A percentile compares a stretch with the other conserved stretches of the same genome.
Evolutionary conservation across 2,797 vertebrate species (phyloP).

Genomic region (Pogoniulus pusillus): DNA sequence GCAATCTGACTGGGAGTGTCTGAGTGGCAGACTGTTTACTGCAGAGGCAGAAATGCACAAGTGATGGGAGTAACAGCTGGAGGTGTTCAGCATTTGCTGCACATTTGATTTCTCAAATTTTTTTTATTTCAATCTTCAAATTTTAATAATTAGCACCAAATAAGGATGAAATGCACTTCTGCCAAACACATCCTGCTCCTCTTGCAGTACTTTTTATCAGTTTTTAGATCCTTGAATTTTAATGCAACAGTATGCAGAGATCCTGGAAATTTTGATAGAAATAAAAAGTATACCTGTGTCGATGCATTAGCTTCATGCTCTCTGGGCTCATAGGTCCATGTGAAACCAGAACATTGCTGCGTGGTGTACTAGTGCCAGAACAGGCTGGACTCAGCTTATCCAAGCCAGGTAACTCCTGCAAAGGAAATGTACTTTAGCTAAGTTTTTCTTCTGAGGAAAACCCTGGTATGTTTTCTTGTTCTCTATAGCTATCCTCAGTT

Average conservation of each 20-base stretch:
- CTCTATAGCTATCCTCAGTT: not conserved
- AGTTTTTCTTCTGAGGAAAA: not conserved
- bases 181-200: not conserved
- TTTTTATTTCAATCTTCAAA: not conserved
- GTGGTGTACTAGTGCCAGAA: conserved; percentile 85
- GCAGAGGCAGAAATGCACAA: not conserved
- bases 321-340: conserved; percentile 96
- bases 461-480: not conserved
- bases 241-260: not conserved
- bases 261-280: not conserved
- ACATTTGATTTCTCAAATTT: not conserved
- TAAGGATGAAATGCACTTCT: not conserved
- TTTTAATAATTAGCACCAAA: not conserved
- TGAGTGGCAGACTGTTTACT: not conserved
- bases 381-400: conserved; percentile 91
- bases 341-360: conserved; percentile 85
- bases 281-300: conserved; percentile 87
- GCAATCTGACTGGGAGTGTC: no score
- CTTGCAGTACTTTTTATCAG: not conserved
- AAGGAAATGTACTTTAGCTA: conserved; percentile 51
- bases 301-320: conserved; percentile 91
- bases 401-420: conserved; percentile 90
- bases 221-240: not conserved
- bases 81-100: not conserved
- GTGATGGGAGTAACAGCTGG: not conserved